Evolutionary conservation across 2,797 vertebrate genomes (phyloP).

Genomic region (Pangasius krempfi): DNA sequence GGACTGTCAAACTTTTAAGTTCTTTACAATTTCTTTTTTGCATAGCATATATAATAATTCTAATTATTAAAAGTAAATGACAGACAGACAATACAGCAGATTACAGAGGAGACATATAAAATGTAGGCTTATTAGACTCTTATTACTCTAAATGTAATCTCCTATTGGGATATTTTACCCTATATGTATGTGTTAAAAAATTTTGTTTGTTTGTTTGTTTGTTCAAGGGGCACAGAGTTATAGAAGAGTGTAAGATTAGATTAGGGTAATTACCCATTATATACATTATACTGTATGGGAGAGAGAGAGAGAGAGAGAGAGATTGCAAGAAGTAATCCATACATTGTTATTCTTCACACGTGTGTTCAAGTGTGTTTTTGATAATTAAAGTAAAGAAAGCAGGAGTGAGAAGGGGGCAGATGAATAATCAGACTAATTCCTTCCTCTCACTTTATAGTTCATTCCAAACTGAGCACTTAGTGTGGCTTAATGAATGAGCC

Average conservation of each 20-base stretch:
- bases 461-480: slow-evolving; percentile 66
- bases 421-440: slow-evolving; percentile 75
- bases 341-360: slow-evolving; percentile 67
- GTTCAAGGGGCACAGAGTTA: neutral
- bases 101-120: neutral
- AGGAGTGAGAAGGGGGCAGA: slow-evolving; percentile 64
- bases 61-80: neutral
- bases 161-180: neutral
- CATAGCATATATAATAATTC: neutral
- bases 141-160: neutral
- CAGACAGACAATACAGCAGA: neutral
- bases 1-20: neutral
- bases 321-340: slow-evolving; percentile 31
- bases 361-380: slow-evolving; percentile 59
- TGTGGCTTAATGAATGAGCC: slow-evolving; percentile 68
- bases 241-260: neutral
- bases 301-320: neutral
- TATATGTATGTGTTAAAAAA: neutral
- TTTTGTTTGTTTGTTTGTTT: neutral
- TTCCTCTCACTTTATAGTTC: slow-evolving; percentile 67
- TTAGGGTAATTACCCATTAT: neutral
- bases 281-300: neutral
- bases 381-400: slow-evolving; percentile 72
- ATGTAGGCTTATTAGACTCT: neutral
- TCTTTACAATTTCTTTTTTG: neutral